Conservation (phyloP, 1,140 invertebrate species). For the Ylistrum balloti region DNA sequence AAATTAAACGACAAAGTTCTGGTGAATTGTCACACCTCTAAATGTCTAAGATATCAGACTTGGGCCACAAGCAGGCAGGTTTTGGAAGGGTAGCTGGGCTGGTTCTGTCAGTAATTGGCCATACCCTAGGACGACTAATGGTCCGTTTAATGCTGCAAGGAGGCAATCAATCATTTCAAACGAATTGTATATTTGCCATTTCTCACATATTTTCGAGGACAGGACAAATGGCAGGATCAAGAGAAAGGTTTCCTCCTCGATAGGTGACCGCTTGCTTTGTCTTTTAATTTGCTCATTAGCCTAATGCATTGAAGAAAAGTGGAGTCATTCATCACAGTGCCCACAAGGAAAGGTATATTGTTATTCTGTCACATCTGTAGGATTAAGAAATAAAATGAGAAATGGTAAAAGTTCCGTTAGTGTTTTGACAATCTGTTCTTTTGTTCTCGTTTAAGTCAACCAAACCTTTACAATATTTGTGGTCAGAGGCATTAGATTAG, state of each 20-base stretch:
- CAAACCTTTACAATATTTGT: background rate
- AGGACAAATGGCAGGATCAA: background rate
- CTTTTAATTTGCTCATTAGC: too few species aligned
- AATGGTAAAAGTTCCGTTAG: background rate
- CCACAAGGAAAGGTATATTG: background rate
- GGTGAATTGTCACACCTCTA: conserved; percentile 27
- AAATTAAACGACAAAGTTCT: conserved; percentile 24
- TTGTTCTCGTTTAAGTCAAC: background rate
- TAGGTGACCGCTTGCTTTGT: background rate
- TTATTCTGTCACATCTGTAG: background rate
- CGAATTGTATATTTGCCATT: conserved; percentile 14
- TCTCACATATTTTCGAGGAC: background rate
- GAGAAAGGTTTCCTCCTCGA: background rate
- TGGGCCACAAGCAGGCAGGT: conserved; percentile 20
- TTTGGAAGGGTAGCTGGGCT: conserved; percentile 1
- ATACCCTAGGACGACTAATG: background rate
- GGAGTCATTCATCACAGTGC: background rate
- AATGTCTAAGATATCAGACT: background rate
- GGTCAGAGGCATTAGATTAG: background rate
- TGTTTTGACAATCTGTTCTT: background rate
- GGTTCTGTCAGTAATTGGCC: background rate
- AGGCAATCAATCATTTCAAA: background rate
- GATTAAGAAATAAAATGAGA: background rate
- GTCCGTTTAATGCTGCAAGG: background rate
- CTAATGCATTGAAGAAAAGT: too few species aligned